A percentile compares a stretch with the other conserved stretches of the same genome.
Evolutionary conservation across 2,113 vertebrate species (phyloP).

Genomic region (Diphyllodes magnificus): DNA sequence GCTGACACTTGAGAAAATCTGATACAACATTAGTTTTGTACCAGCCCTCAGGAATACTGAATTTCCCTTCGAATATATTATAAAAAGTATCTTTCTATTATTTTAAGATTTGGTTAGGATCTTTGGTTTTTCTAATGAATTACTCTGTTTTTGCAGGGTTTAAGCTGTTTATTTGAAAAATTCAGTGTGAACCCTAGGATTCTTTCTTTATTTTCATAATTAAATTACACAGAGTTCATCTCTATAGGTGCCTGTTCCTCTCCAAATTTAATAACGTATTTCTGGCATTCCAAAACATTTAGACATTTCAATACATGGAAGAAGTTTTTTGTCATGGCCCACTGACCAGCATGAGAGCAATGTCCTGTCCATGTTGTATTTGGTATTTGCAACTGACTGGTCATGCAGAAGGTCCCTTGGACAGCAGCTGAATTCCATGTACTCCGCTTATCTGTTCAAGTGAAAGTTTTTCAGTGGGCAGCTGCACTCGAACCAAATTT

Average conservation of each 20-base stretch:
- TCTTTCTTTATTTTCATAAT: not conserved
- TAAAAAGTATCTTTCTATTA: not conserved
- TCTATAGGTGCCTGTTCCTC: not conserved
- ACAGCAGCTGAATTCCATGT: not conserved
- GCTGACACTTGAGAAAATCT: not conserved
- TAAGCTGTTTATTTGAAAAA: constrained; percentile 1
- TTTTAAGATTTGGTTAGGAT: not conserved
- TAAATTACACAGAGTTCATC: not conserved
- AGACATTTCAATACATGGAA: not conserved
- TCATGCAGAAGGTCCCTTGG: not conserved
- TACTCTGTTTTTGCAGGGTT: not conserved
- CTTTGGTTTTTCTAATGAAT: not conserved
- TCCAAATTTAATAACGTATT: not conserved
- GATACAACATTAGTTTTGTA: not conserved
- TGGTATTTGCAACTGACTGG: not conserved
- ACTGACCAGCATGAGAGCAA: not conserved
- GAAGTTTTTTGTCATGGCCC: not conserved
- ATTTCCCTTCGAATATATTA: not conserved
- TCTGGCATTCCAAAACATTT: not conserved
- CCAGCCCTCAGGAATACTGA: not conserved
- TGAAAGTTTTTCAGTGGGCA: not conserved
- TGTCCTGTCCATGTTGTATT: not conserved
- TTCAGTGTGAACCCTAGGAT: not conserved
- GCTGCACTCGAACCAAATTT: not conserved
- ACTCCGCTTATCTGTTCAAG: not conserved